Evolutionary conservation across 2,888 invertebrate genomes (phyloP).

Genomic region (Abrostola tripartita): DNA sequence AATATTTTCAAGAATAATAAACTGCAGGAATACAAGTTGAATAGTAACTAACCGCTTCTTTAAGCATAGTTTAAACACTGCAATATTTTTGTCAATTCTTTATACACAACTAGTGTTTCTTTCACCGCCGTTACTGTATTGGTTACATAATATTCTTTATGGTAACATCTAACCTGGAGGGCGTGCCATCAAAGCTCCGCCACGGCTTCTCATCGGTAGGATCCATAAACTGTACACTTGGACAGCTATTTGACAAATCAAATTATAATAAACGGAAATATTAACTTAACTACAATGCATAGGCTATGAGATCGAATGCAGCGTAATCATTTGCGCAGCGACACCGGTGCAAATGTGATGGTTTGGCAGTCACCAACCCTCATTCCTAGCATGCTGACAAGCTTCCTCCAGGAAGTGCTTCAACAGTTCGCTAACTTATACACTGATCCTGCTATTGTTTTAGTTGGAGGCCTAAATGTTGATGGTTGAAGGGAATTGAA

Average conservation of each 20-base stretch:
- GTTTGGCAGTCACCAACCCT: background rate
- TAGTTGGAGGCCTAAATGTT: background rate
- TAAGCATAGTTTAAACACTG: no score
- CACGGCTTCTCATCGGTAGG: slow-evolving; percentile 64
- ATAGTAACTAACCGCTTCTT: no score
- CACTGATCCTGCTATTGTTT: background rate
- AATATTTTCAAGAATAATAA: no score
- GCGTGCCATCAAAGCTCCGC: slow-evolving; percentile 64
- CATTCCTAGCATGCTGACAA: background rate
- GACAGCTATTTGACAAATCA: slow-evolving; percentile 28
- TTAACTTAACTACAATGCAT: background rate
- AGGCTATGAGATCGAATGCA: background rate
- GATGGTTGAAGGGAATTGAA: background rate
- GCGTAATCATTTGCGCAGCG: background rate
- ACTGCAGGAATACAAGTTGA: no score
- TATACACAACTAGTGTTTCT: no score
- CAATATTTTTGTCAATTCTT: no score
- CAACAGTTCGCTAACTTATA: background rate
- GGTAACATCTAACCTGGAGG: slow-evolving; percentile 60
- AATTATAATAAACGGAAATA: slow-evolving; percentile 17
- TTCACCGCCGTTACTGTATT: background rate
- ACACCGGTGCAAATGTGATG: background rate
- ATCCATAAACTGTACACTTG: slow-evolving; percentile 41
- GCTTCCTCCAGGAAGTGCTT: background rate
- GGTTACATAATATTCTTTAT: background rate